Evolutionary conservation across 2,113 vertebrate species (phyloP).

Genomic region (Melanostigma gelatinosum): DNA sequence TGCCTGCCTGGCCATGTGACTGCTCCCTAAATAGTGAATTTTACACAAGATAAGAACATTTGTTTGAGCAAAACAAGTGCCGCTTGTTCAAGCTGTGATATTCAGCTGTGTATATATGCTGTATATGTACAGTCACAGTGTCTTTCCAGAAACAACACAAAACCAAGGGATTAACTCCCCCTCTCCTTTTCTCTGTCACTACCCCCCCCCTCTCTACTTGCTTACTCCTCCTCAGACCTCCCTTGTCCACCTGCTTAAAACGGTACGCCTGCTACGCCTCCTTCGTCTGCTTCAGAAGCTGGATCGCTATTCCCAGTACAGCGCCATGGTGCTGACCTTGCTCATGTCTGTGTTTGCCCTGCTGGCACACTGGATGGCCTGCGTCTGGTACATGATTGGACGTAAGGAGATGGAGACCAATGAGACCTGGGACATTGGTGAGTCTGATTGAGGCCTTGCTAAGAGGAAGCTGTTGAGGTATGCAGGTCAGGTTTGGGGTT

Average conservation of each 20-base stretch:
- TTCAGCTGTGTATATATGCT: conserved; percentile 9
- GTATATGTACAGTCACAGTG: background rate
- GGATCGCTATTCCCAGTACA: conserved; percentile 95
- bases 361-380: conserved; percentile 94
- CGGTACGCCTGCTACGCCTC: conserved; percentile 88
- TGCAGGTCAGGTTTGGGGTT: background rate
- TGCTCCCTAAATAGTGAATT: background rate
- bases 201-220: background rate
- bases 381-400: conserved; percentile 93
- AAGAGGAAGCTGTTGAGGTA: background rate
- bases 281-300: conserved; percentile 92
- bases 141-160: background rate
- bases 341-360: conserved; percentile 94
- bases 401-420: conserved; percentile 87
- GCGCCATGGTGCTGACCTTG: conserved; percentile 91
- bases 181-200: background rate
- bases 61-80: conserved; percentile 14
- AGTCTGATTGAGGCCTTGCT: conserved; percentile 60
- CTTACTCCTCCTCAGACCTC: conserved; percentile 79
- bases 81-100: conserved; percentile 20
- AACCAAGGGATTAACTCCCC: background rate
- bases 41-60: background rate
- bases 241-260: conserved; percentile 90
- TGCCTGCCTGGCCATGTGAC: background rate
- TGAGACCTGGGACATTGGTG: conserved; percentile 93